phyloP scores from a whole-genome alignment of 2,888 invertebrate species.

The Julus scanicus region DNA sequence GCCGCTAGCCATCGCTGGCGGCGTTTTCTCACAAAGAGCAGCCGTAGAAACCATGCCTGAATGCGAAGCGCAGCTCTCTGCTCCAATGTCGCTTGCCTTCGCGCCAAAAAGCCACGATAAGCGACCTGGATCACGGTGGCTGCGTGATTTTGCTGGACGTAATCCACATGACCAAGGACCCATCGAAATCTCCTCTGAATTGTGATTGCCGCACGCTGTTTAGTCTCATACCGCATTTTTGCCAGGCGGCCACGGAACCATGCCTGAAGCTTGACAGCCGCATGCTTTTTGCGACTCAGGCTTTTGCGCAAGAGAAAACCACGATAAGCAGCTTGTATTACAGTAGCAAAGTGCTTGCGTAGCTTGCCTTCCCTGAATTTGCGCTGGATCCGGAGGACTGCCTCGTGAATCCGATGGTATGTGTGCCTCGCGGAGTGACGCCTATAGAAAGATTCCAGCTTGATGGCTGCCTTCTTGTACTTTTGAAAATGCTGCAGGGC shows the following conservation, averaged over 20 bases:
- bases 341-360: background rate
- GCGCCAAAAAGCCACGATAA: constrained; percentile 12
- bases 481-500: background rate
- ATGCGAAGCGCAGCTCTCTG: constrained; percentile 5
- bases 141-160: background rate
- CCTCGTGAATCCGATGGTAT: background rate
- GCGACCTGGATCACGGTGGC: background rate
- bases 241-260: background rate
- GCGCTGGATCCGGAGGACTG: background rate
- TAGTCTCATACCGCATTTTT: background rate
- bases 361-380: background rate
- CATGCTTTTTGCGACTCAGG: background rate
- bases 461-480: background rate
- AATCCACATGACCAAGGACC: background rate
- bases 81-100: background rate
- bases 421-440: background rate
- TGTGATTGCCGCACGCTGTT: background rate
- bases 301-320: background rate
- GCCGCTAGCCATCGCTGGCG: background rate
- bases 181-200: background rate
- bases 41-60: constrained; percentile 21
- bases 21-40: background rate
- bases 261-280: constrained; percentile 6
- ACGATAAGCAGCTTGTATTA: background rate
- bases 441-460: background rate